Base-by-base conservation (phyloP, 2,113 vertebrate genomes). In the Synodontis membranacea region DNA sequence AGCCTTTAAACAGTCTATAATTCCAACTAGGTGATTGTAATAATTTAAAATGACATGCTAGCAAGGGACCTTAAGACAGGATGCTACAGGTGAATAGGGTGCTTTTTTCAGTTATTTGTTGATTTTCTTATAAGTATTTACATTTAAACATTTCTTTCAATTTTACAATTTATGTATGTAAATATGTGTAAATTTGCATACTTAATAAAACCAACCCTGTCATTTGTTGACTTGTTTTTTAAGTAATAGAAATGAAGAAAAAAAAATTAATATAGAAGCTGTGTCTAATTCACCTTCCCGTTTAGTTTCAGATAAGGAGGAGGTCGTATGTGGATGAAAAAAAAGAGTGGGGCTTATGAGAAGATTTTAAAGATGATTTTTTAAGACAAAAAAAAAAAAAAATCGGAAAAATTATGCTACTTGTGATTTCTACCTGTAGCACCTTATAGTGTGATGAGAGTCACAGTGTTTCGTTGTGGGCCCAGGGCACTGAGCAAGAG, bases 401-500 rank as follows among this genome's bases (percentile, higher is more conserved):
- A 42, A 42, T 34, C 31, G 19, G 5, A 15, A 19, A 54, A 23
- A 54, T 54, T 37, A 34, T 39, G 4, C 2, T 10, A 4, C 31
- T 23, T 10, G n/a, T 79, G 7, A 31, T 31, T 80, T 56, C 31
- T 37, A 56, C 52, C 78, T 80, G 52, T 39, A 39, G 52, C 50
- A 80, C 15, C 5, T 58, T 39, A 58, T 56, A 34, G 17, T 52
- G 31, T 54, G 17, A 52, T 56, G 37, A 42, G 37, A 25, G 37
- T 42, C 21, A 54, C 31, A 79, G 19, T 52, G 4, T 34, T 46
- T 19, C 52, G 52, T 34, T 64, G 28, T 82, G 66, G 44, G 70
- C n/a, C 52, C 54, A 87, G 70, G 87, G 46, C 84, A 68, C 37
- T 19, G 39, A 82, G 68, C 88, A 72, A 84, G 79, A 84, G 82